Evolutionary conservation across 2,888 invertebrate species (phyloP).

Genomic region (Villa cingulata): DNA sequence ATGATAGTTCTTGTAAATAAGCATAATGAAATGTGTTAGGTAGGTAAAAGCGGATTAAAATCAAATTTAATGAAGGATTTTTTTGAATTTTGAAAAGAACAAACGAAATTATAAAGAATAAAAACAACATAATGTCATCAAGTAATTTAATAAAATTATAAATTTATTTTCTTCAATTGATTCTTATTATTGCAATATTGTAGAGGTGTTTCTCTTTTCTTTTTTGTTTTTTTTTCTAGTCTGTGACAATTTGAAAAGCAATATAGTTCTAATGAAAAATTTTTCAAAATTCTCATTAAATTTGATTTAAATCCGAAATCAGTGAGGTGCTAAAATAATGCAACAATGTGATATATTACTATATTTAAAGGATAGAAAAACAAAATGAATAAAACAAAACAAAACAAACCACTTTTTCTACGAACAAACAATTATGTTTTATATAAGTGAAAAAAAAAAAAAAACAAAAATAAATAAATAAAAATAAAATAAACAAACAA

Average conservation of each 20-base stretch:
- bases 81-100: too few relatives aligned
- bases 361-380: neutral
- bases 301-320: constrained; percentile 5
- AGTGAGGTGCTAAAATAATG: constrained; percentile 35
- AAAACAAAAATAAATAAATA: constrained; percentile 2
- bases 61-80: constrained; percentile 21
- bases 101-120: too few relatives aligned
- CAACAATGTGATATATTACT: constrained; percentile 34
- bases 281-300: neutral
- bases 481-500: neutral
- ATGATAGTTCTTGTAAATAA: constrained; percentile 1
- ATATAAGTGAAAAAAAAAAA: constrained; percentile 1
- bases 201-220: too few relatives aligned
- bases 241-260: too few relatives aligned
- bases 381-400: neutral
- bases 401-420: neutral
- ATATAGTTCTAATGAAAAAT: too few relatives aligned
- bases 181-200: too few relatives aligned
- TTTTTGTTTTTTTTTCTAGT: too few relatives aligned
- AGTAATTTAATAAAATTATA: too few relatives aligned
- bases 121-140: too few relatives aligned
- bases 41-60: neutral
- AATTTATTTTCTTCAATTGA: too few relatives aligned
- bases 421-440: neutral
- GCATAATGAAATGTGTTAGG: neutral